These are phyloP conservation scores for Hucho hucho DNA, from an alignment of 2,113 vertebrate species.

Conservation along the genomic window DNA sequence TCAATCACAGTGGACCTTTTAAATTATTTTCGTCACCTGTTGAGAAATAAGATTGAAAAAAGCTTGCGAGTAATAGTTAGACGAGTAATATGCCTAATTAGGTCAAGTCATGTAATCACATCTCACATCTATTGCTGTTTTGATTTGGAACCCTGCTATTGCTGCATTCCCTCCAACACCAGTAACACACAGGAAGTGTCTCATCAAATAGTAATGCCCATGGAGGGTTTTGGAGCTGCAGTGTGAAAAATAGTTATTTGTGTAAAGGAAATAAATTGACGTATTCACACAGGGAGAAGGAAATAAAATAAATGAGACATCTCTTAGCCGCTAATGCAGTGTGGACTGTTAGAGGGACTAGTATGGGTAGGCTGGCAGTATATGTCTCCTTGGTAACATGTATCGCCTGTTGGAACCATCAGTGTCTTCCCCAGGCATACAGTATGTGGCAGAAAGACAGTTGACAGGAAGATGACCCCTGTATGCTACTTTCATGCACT, in stretches of 20 bases:
- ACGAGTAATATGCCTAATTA: neutral
- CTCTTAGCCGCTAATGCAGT: conserved; percentile 15
- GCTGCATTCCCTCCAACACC: neutral
- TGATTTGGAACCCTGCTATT: neutral
- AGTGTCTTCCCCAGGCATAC: no score
- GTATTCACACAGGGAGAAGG: conserved; percentile 11
- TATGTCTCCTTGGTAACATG: conserved; percentile 4
- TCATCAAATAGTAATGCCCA: neutral
- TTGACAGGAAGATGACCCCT: no score
- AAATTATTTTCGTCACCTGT: neutral
- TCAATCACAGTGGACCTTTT: no score
- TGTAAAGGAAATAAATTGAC: conserved; percentile 3
- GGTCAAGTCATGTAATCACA: neutral
- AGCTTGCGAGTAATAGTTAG: neutral
- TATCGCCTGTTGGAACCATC: neutral
- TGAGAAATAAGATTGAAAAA: neutral
- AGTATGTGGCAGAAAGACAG: no score
- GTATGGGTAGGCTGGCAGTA: neutral
- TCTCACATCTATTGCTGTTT: neutral
- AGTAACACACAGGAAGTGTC: conserved; percentile 5
- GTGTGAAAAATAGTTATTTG: conserved; percentile 17
- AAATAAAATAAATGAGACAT: conserved; percentile 31
- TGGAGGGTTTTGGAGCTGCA: conserved; percentile 12
- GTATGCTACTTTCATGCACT: no score
- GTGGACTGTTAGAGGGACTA: neutral